phyloP scores from a whole-genome alignment of 2,888 invertebrate genomes.

The Drosophila neotestacea region DNA sequence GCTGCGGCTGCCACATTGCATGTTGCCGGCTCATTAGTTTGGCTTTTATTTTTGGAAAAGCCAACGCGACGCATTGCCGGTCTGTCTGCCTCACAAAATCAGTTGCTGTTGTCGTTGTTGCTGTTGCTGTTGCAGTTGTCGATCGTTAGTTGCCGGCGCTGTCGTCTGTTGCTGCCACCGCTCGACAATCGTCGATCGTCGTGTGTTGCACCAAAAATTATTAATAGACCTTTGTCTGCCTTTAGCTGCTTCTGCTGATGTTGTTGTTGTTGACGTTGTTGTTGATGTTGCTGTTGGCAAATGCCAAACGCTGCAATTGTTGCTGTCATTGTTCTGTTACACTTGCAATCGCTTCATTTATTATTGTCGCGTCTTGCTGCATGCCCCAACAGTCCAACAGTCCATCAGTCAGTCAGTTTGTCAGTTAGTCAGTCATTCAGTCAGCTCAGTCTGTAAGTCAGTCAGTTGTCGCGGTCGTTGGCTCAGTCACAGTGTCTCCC shows the following conservation, averaged over 20 bases:
- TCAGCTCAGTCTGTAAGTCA: conserved; percentile 48
- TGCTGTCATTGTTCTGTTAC: conserved; percentile 82
- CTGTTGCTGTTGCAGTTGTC: conserved; percentile 36
- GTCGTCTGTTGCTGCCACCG: conserved; percentile 30
- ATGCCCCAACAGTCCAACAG: conserved; percentile 16
- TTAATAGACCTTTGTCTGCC: conserved; percentile 80
- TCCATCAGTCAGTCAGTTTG: conserved; percentile 34
- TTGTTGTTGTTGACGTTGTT: conserved; percentile 24
- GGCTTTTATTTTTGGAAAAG: conserved; percentile 81
- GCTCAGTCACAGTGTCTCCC: conserved; percentile 70
- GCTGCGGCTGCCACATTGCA: conserved; percentile 69
- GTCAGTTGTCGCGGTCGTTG: conserved; percentile 78
- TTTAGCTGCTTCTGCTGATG: conserved; percentile 50
- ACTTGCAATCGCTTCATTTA: conserved; percentile 82
- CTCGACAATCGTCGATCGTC: conserved; percentile 49
- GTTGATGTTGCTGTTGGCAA: conserved; percentile 72
- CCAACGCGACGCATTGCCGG: conserved; percentile 80
- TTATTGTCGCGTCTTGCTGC: conserved; percentile 71
- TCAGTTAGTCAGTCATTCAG: conserved; percentile 61
- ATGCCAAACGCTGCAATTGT: conserved; percentile 81
- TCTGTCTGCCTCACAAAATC: conserved; percentile 63
- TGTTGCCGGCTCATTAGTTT: conserved; percentile 82
- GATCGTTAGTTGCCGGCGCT: conserved; percentile 67
- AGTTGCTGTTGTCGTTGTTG: conserved; percentile 53
- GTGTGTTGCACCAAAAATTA: conserved; percentile 73